Conservation (phyloP, 1,140 invertebrate genomes). For the Drosophila tropicalis region DNA sequence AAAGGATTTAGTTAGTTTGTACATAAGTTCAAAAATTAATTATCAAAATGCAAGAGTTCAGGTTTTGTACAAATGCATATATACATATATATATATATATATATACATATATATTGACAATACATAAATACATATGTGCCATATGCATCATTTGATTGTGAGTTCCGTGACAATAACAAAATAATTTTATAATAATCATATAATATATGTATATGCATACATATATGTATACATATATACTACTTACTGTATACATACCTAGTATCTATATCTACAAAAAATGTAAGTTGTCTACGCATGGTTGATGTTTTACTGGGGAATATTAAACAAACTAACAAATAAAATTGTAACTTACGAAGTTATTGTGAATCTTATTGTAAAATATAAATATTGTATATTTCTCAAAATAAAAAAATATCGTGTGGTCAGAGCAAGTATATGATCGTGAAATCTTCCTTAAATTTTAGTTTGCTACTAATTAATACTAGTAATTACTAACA, state of each 20-base stretch:
- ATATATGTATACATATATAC: constrained; percentile 2
- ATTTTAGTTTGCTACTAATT: not conserved
- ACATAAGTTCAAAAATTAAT: constrained; percentile 1
- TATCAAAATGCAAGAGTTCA: not conserved
- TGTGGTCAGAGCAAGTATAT: constrained; percentile 8
- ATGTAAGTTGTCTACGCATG: constrained; percentile 20
- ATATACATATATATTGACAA: not conserved
- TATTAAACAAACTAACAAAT: constrained; percentile 6
- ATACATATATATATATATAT: not conserved
- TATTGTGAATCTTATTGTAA: constrained; percentile 22
- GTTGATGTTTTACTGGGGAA: constrained; percentile 13
- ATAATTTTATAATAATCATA: constrained; percentile 17
- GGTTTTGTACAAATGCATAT: constrained; percentile 4
- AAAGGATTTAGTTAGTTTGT: constrained; percentile 1
- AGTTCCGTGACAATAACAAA: constrained; percentile 21
- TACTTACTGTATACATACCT: constrained; percentile 5
- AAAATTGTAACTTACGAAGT: constrained; percentile 22
- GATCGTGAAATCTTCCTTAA: not conserved
- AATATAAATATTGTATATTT: constrained; percentile 25
- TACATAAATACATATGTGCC: constrained; percentile 11
- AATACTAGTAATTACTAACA: no score
- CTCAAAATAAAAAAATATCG: constrained; percentile 17
- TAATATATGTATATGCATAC: not conserved
- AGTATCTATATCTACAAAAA: constrained; percentile 6
- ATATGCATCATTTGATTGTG: constrained; percentile 22